These are phyloP conservation scores for Microcaecilia unicolor DNA, from an alignment of 2,797 vertebrate genomes.

Conservation along the genomic window DNA sequence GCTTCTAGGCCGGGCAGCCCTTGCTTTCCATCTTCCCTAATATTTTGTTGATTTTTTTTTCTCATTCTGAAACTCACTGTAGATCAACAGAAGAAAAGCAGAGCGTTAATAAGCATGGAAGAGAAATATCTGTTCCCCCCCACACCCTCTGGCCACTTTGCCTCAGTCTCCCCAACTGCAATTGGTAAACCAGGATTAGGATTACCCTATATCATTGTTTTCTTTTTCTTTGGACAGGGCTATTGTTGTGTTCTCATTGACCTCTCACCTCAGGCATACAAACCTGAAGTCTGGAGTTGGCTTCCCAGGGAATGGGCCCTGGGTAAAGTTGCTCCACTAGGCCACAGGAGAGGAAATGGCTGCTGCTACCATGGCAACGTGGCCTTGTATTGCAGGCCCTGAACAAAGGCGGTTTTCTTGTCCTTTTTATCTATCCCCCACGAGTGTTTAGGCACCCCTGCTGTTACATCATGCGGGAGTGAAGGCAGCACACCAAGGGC, in stretches of 20 bases:
- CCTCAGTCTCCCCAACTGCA: slow-evolving; percentile 12
- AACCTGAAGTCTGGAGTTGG: slow-evolving; percentile 61
- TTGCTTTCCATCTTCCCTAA: too few species aligned
- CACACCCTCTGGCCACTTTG: background rate
- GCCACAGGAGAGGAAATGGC: slow-evolving; percentile 46
- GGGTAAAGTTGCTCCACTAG: slow-evolving; percentile 23
- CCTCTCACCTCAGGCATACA: slow-evolving; percentile 60
- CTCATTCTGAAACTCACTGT: too few species aligned
- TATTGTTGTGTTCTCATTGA: slow-evolving; percentile 70
- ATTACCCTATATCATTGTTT: slow-evolving; percentile 41
- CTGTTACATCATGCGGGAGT: slow-evolving; percentile 7
- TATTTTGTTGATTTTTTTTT: too few species aligned
- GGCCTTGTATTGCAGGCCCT: slow-evolving; percentile 44
- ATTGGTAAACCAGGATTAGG: slow-evolving; percentile 42
- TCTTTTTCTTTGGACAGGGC: slow-evolving; percentile 59
- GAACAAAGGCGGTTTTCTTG: slow-evolving; percentile 58
- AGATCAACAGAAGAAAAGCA: too few species aligned
- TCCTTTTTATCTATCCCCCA: slow-evolving; percentile 26
- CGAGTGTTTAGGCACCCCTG: slow-evolving; percentile 26
- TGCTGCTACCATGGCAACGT: slow-evolving; percentile 58
- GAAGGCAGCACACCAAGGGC: slow-evolving; percentile 1
- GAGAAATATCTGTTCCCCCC: too few species aligned
- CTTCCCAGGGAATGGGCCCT: slow-evolving; percentile 48
- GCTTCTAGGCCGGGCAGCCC: too few species aligned
- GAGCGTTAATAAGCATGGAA: too few species aligned